Evolutionary conservation across 2,888 invertebrate genomes (phyloP).

Genomic region (Eugnorisma glareosa): DNA sequence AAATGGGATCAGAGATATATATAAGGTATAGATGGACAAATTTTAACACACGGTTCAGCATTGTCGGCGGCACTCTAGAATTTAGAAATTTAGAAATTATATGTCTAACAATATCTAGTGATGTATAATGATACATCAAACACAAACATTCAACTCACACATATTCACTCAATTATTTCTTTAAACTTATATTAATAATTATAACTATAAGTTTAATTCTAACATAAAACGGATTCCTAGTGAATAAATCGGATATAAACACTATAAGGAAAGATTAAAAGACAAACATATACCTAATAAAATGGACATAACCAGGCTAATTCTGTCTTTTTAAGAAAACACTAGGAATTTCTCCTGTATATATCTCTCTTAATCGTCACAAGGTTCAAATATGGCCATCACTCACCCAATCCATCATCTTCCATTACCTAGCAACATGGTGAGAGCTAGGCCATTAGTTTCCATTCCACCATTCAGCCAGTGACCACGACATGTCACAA

Average conservation of each 20-base stretch:
- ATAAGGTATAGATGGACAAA: too few relatives aligned
- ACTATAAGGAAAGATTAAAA: not conserved
- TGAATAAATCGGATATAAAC: not conserved
- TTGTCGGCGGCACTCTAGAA: too few relatives aligned
- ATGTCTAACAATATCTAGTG: not conserved
- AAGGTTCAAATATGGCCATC: slow-evolving; percentile 25
- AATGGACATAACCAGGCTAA: not conserved
- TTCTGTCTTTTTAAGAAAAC: not conserved
- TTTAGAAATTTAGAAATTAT: too few relatives aligned
- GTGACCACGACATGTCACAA: slow-evolving; percentile 41
- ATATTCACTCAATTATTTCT: too few relatives aligned
- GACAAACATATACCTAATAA: not conserved
- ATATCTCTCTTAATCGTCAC: not conserved
- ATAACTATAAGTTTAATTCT: not conserved
- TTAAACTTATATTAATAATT: too few relatives aligned
- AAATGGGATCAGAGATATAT: not conserved
- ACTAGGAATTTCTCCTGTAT: not conserved
- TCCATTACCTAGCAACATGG: slow-evolving; percentile 47
- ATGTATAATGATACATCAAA: too few relatives aligned
- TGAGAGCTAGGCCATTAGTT: slow-evolving; percentile 46
- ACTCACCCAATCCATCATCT: slow-evolving; percentile 30
- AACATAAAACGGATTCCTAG: not conserved
- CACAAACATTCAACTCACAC: too few relatives aligned
- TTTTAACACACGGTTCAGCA: too few relatives aligned
- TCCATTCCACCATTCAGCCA: slow-evolving; percentile 38